These are phyloP conservation scores for Drosophila formosana DNA, from an alignment of 2,888 invertebrate species.

Conservation along the genomic window DNA sequence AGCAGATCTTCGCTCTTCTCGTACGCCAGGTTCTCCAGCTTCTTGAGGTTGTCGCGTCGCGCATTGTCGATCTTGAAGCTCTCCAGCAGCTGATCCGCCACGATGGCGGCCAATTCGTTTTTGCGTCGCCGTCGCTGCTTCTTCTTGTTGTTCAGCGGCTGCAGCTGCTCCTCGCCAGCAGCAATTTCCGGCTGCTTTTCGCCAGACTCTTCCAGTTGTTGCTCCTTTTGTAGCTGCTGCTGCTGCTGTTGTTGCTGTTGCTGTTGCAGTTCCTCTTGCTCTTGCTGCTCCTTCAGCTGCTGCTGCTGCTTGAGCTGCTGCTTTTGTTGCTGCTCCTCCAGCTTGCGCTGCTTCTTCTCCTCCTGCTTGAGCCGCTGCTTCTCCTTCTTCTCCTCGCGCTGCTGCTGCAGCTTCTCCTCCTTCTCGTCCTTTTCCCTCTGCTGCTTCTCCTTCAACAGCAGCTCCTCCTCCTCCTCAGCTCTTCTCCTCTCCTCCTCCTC, in stretches of 20 bases:
- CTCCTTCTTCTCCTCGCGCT: background rate
- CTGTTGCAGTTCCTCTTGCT: background rate
- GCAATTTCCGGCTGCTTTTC: background rate
- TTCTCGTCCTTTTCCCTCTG: background rate
- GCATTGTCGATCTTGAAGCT: constrained; percentile 85
- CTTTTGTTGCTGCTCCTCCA: background rate
- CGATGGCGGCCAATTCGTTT: constrained; percentile 85
- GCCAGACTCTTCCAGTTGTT: background rate
- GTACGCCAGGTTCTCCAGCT: constrained; percentile 84
- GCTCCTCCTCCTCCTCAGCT: background rate
- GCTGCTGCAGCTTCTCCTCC: background rate
- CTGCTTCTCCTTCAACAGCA: background rate
- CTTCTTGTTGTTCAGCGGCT: constrained; percentile 55
- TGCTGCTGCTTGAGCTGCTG: background rate
- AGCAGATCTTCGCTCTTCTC: constrained; percentile 84
- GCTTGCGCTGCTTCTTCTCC: background rate
- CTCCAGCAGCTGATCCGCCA: constrained; percentile 84
- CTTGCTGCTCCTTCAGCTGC: background rate
- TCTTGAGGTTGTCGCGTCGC: constrained; percentile 84
- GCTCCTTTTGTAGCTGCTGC: background rate
- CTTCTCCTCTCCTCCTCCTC: background rate
- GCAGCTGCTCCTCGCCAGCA: background rate
- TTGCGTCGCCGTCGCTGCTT: constrained; percentile 83
- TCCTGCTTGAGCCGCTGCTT: background rate
- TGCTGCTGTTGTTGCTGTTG: constrained; percentile 2